A percentile compares a stretch with the other conserved stretches of the same genome.
These are phyloP conservation scores for Drosophila phalerata DNA, from an alignment of 2,888 invertebrate species.

Conservation along the genomic window DNA sequence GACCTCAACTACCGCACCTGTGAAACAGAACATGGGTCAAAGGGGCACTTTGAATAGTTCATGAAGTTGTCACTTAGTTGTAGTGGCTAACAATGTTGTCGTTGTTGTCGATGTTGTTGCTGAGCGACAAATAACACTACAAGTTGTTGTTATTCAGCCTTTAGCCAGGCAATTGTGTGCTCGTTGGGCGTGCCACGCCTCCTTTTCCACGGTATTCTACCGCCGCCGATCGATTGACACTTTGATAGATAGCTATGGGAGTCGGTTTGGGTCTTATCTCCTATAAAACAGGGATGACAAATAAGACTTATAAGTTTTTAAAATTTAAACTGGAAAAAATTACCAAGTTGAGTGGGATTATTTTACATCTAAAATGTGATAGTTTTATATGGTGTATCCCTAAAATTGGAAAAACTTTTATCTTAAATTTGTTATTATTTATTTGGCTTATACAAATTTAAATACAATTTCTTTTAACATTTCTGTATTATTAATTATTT, in stretches of 20 bases:
- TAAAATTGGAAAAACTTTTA: no score
- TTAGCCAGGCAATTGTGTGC: conserved; percentile 38
- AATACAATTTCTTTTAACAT: no score
- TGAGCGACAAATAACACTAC: conserved; percentile 54
- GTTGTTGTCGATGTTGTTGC: conserved; percentile 13
- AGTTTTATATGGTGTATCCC: no score
- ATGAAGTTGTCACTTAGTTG: conserved; percentile 79
- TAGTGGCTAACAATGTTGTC: conserved; percentile 38
- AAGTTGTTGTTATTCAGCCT: conserved; percentile 21
- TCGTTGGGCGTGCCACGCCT: conserved; percentile 8
- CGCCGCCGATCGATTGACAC: conserved; percentile 45
- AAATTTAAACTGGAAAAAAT: no score
- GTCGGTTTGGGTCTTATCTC: conserved; percentile 1
- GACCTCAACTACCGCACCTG: conserved; percentile 19
- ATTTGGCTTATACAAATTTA: no score
- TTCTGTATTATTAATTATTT: no score
- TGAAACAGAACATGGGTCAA: neutral
- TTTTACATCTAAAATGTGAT: no score
- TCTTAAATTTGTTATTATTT: no score
- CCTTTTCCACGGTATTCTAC: conserved; percentile 13
- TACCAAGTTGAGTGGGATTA: no score
- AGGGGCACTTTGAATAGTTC: conserved; percentile 71
- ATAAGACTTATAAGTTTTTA: no score
- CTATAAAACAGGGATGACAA: neutral
- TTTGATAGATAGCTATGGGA: conserved; percentile 27